Percentiles rank a stretch among this genome's conserved stretches.
Conservation (phyloP, 2,888 invertebrate species). For the Augochlorella aurata region DNA sequence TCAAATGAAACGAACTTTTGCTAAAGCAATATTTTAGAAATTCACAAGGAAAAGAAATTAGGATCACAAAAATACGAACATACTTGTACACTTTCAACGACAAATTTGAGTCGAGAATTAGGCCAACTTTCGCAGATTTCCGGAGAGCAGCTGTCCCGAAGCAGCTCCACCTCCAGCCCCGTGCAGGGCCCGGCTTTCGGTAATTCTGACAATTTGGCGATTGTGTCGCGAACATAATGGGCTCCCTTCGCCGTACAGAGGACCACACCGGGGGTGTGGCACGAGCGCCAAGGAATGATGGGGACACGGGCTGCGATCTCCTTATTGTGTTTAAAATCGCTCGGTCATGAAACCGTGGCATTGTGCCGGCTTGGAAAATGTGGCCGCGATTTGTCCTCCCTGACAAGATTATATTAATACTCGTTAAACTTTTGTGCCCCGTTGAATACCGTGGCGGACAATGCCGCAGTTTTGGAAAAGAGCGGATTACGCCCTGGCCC, state of each 20-base stretch:
- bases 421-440: constrained; percentile 34
- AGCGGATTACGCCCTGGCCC: background rate
- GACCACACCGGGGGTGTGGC: constrained; percentile 60
- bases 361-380: constrained; percentile 31
- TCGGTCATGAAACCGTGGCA: constrained; percentile 43
- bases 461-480: constrained; percentile 4
- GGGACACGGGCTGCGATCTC: background rate
- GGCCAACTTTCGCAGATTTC: background rate
- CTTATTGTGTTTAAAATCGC: constrained; percentile 52
- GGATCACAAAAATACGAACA: too few relatives aligned
- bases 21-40: too few relatives aligned
- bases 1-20: too few relatives aligned
- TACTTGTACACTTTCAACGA: too few relatives aligned
- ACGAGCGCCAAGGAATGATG: constrained; percentile 32
- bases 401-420: constrained; percentile 56
- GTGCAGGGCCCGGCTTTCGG: constrained; percentile 50
- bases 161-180: constrained; percentile 22
- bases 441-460: background rate
- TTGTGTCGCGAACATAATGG: constrained; percentile 65
- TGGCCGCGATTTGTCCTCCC: constrained; percentile 40
- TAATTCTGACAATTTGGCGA: constrained; percentile 75
- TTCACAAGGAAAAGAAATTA: too few relatives aligned
- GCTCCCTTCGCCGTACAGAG: constrained; percentile 17
- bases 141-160: constrained; percentile 63
- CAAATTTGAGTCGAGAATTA: background rate